Evolutionary conservation across 2,888 invertebrate species (phyloP).

Genomic region (Caenorhabditis sp.): DNA sequence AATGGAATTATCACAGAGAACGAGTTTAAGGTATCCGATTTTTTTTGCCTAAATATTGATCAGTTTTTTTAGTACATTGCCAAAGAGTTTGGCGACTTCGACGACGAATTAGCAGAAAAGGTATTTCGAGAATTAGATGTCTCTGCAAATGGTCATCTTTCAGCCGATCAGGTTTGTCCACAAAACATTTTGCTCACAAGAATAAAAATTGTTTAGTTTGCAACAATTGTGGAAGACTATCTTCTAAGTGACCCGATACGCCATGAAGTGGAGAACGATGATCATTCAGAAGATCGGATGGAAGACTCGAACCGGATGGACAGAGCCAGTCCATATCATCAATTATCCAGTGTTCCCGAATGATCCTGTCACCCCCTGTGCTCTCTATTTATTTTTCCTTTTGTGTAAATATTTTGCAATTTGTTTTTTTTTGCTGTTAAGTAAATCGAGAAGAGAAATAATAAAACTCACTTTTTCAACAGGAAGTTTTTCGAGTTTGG

Average conservation of each 20-base stretch:
- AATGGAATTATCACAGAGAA: conserved; percentile 68
- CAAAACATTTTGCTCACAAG: not conserved
- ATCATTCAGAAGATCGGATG: conserved; percentile 15
- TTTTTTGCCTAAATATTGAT: no score
- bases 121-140: conserved; percentile 70
- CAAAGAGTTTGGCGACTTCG: conserved; percentile 69
- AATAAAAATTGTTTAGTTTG: conserved; percentile 41
- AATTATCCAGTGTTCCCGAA: conserved; percentile 27
- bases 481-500: conserved; percentile 72
- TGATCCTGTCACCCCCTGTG: conserved; percentile 4
- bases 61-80: conserved; percentile 65
- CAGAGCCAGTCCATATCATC: conserved; percentile 20
- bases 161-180: conserved; percentile 64
- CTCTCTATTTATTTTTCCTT: not conserved
- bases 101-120: conserved; percentile 67
- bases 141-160: conserved; percentile 68
- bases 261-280: conserved; percentile 25
- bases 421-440: not conserved
- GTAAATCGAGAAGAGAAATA: conserved; percentile 4
- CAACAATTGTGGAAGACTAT: conserved; percentile 69
- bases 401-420: not conserved
- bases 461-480: conserved; percentile 66
- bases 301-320: conserved; percentile 15
- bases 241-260: conserved; percentile 53
- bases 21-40: conserved; percentile 68